Base-by-base conservation (phyloP, 2,113 vertebrate species). In the Caranx ignobilis region DNA sequence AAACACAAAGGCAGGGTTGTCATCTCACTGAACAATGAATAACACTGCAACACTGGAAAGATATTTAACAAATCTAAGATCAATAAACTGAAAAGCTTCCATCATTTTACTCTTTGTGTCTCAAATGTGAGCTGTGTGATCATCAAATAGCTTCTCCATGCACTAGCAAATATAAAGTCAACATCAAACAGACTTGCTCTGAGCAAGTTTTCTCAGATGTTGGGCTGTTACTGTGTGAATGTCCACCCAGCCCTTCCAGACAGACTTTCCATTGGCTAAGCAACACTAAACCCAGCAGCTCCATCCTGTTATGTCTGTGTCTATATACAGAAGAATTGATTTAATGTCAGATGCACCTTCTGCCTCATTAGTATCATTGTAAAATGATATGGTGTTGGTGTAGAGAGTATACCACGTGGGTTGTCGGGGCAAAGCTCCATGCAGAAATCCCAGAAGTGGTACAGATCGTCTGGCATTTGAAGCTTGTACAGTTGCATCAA, bases 361-460 rank as follows among this genome's bases (percentile, higher is more conserved):
- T 60, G 21, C 45, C 21, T 31, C 9, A 54, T 60, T 52, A 56
- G 26, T n/a, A 11, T 32, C 9, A 34, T 1, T 16, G 64, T 48
- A 64, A 69, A 32, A 26, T 55, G 31, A 60, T 19, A 50, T 45
- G 61, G 10, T 2, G 26, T 18, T 15, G 32, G n/a, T 61, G 35
- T 26, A 32, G 9, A 54, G 4, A 45, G 48, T 77, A 76, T 89
- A 99, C 98, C 97, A 83, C 94, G 87, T 13, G 97, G 97, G 60
- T 94, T 93, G 61, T 96, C 96, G n/a, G 96, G 92, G 83, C 93
- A 81, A 63, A 97, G 92, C 0, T 95, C 94, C 75, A 95, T 93
- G 92, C 98, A 99, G 86, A 99, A 97, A 66, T 95, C 95, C 98
- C 98, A 99, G 62, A 99, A 97, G 54, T 97, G 95, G 79, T 96